These are phyloP conservation scores for Pithys albifrons DNA, from an alignment of 2,113 vertebrate species.

Conservation along the genomic window DNA sequence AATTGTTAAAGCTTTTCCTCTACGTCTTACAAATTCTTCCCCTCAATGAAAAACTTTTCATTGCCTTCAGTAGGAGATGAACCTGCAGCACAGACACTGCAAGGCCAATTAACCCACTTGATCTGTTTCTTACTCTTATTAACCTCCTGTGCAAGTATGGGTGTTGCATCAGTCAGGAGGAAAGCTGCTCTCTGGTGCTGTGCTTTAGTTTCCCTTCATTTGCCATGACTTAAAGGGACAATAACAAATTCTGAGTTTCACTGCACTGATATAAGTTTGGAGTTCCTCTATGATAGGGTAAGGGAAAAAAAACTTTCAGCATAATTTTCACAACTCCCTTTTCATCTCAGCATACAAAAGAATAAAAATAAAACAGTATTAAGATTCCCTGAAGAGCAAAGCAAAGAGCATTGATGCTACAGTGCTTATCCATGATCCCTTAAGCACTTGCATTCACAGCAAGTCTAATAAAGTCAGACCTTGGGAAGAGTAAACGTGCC, in stretches of 20 bases:
- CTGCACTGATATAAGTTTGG: accelerated
- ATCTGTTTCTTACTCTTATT: not conserved
- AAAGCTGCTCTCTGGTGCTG: not conserved
- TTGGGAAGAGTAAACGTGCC: not conserved
- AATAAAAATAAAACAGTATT: not conserved
- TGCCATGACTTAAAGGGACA: not conserved
- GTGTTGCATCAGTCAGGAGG: not conserved
- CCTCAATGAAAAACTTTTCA: not conserved
- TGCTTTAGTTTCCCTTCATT: not conserved
- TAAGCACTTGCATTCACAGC: not conserved
- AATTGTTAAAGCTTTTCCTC: not conserved
- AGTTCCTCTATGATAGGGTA: not conserved
- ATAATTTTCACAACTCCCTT: not conserved
- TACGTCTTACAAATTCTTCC: not conserved
- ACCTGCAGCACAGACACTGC: accelerated
- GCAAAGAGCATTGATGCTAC: not conserved
- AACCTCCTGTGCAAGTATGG: not conserved
- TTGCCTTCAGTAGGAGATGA: not conserved
- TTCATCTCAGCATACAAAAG: not conserved
- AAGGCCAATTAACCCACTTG: not conserved
- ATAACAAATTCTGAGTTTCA: not conserved
- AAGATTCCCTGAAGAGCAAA: not conserved
- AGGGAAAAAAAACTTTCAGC: not conserved
- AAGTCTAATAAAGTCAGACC: not conserved
- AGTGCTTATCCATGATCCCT: not conserved